Base-by-base conservation (phyloP, 2,113 vertebrate genomes). In the Myiozetetes cayanensis region DNA sequence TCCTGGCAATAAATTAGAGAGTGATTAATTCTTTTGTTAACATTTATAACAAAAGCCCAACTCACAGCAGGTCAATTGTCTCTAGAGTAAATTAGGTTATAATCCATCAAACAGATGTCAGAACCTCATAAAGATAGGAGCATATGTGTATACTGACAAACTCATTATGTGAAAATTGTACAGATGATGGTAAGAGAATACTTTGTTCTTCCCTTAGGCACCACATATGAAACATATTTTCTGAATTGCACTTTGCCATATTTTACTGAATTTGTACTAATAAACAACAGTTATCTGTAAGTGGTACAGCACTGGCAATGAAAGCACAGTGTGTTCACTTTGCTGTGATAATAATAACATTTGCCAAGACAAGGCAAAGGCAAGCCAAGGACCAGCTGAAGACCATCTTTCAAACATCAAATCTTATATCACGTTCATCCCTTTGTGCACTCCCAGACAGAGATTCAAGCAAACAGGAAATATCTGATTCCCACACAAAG, bases 1-100 rank as follows among this genome's bases (percentile, higher is more conserved):
- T 56, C 85, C 65, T 89, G 33, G 43, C 85, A 91, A 95, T 87
- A 94, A 89, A 85, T 94, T 94, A 62, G 28, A 87, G 66, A 50
- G 39, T 84, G 80, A 97, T 96, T 97, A 96, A 94, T 82, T 90
- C 22, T 93, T 97, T 96, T 93, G 86, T 88, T 97, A 97, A 46
- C 33, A 67, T 91, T 93, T 80, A 47, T 49, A 97, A 81, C 20
- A 78, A 87, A 91, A 89, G 39, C 56, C 73, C 83, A 94, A 56
- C 49, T n/a, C 94, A 95, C 87, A 91, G 62, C 35, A 92, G 70
- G 53, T 87, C 89, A 93, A 55, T 33, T 87, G 21, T 93, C 83
- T 77, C 93, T 78, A 73, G 52, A 95, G 88, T 62, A 96, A 97
- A 96, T 92, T 84, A 90, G 61, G 44, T 94, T 93, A 95, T 89